A percentile compares a stretch with the other conserved stretches of the same genome.
These are phyloP conservation scores for Sepiola atlantica DNA, from an alignment of 2,888 invertebrate genomes.

Conservation along the genomic window DNA sequence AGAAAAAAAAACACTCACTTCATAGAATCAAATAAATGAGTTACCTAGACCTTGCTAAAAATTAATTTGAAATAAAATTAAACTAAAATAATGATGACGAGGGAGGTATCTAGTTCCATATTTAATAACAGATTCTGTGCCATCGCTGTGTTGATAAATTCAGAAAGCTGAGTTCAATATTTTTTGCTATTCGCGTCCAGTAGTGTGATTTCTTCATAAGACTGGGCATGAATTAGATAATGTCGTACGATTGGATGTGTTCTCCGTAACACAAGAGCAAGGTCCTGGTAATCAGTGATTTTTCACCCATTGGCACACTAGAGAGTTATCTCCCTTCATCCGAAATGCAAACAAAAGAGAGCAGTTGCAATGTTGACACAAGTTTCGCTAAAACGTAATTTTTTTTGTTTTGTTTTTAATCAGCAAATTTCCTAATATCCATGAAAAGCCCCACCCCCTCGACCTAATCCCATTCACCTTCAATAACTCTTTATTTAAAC, in stretches of 20 bases:
- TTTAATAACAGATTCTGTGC: neutral
- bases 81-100: neutral
- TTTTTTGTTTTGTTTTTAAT: neutral
- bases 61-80: neutral
- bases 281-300: neutral
- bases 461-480: neutral
- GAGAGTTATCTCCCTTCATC: neutral
- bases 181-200: neutral
- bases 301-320: neutral
- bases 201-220: neutral
- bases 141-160: neutral
- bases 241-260: neutral
- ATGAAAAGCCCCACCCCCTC: no score
- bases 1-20: neutral
- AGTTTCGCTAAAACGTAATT: neutral
- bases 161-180: neutral
- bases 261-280: neutral
- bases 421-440: neutral
- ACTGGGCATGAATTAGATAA: neutral
- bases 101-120: neutral
- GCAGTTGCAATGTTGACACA: neutral
- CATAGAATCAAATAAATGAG: conserved; percentile 3
- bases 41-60: conserved; percentile 23
- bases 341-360: neutral
- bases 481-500: neutral